Percentiles rank a stretch among this genome's conserved stretches.
These are phyloP conservation scores for Gymnoscelis rufifasciata DNA, from an alignment of 2,888 invertebrate genomes.

Conservation along the genomic window DNA sequence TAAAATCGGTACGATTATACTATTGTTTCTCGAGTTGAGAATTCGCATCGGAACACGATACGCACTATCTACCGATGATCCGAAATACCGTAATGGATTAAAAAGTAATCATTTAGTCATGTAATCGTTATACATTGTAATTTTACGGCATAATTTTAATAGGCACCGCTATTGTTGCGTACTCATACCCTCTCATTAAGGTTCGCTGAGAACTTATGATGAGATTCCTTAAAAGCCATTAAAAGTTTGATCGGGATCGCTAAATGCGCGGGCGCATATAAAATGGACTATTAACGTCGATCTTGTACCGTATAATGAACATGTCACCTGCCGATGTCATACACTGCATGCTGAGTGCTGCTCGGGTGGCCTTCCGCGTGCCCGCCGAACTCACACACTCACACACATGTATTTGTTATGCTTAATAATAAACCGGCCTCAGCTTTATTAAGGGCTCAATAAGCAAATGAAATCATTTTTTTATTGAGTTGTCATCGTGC, in stretches of 20 bases:
- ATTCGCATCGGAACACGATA: slow-evolving; percentile 3
- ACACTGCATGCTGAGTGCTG: slow-evolving; percentile 38
- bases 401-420: slow-evolving; percentile 59
- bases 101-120: slow-evolving; percentile 1
- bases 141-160: slow-evolving; percentile 39
- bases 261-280: slow-evolving; percentile 43
- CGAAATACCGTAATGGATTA: slow-evolving; percentile 1
- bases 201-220: slow-evolving; percentile 42
- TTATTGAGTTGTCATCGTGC: slow-evolving; percentile 77
- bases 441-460: slow-evolving; percentile 77
- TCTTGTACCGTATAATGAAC: slow-evolving; percentile 47
- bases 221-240: slow-evolving; percentile 50
- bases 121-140: slow-evolving; percentile 39
- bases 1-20: slow-evolving; percentile 48
- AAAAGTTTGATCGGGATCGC: slow-evolving; percentile 44
- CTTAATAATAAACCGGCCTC: slow-evolving; percentile 57
- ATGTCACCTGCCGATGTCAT: slow-evolving; percentile 50
- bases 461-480: slow-evolving; percentile 79
- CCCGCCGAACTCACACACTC: no score
- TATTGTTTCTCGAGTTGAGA: slow-evolving; percentile 9
- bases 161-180: slow-evolving; percentile 35
- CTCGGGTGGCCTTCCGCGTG: slow-evolving; percentile 57
- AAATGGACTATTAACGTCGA: slow-evolving; percentile 47
- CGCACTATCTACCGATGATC: background rate
- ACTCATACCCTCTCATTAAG: slow-evolving; percentile 23